Base-by-base conservation (phyloP, 2,888 invertebrate genomes). In the Tryphoninae sp. region DNA sequence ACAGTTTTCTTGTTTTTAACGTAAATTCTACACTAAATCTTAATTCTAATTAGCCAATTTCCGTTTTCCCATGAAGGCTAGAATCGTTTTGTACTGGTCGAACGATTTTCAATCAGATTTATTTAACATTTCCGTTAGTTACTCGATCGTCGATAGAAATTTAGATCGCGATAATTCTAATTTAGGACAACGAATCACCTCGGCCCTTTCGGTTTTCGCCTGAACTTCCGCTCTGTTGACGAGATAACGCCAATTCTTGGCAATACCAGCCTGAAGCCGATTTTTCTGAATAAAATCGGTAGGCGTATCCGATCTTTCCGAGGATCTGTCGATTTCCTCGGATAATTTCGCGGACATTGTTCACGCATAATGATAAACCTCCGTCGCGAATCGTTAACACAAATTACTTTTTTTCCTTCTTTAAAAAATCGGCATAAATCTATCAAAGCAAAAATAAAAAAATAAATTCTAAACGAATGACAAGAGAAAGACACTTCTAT, bases 261-360 rank as follows among this genome's bases (percentile, higher is more conserved):
- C 80, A 16, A 83, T 80, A 40, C 85, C 85, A 51, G 83, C 88
- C 82, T 80, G 82, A 64, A 83, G 81, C 75, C 83, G 84, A 81
- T 87, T 88, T 83, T 86, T 86, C 42, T 84, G 81, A 16, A 87
- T 84, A 65, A 87, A 87, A 58, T 86, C 83, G 64, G 78, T 86
- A 45, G 84, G 78, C 13, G 68, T 42, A 23, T 86, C 84, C 73
- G 83, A 85, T 58, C 79, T 68, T 16, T 84, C 83, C 78, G 78
- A 83, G 65, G 74, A 77, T 78, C 72, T 80, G 49, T 83, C 84
- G 49, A 83, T 85, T 4, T 88, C 84, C 33, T 88, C 88, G 42
- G 89, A 89, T 80, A 86, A 86, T 55, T 87, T 85, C 40, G 87
- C 84, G 71, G 89, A 89, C 86, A 88, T 89, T 40, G 84, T 85